Evolutionary conservation across 2,113 vertebrate species (phyloP), one percentile per base, ranked within the genome.

Genomic region (Dipodomys ordii): DNA sequence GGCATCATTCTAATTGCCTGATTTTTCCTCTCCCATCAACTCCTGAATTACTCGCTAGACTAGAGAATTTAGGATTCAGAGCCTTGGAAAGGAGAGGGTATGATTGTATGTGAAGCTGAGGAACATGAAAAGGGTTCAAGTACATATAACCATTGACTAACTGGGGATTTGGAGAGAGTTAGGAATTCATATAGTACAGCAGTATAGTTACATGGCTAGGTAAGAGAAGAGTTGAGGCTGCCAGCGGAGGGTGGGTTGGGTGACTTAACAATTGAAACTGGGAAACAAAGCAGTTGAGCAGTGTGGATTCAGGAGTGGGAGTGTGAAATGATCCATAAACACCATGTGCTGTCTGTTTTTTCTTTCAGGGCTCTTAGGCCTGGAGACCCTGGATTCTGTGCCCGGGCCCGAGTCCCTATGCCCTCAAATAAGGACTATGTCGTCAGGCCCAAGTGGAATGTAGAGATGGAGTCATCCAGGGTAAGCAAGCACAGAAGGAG

Each of bases 361-460:
- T 35, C 71, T 65, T 28, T 7, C 95, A 99, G 99, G 97, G 99
- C 99, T 9, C 98, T 99, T 74, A 97, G 99, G 35, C 99, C 99
- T 0, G 99, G 99, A 44, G 99, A 99, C 95, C 99, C 99, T 0
- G 99, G 99, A 10, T 99, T 99, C 97, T 99, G 99, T 95, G 99
- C 99, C 90, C 97, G 99, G 19, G 99, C 99, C 0, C 98, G 99
- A 81, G 99, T 99, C 15, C 99, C 99, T 0, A 99, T 99, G 99
- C 99, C 99, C 15, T 99, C 99, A 85, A 99, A 99, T 98, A 99
- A 99, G 94, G 99, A 99, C 98, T 99, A 99, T 0, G 99, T 99
- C 1, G 99, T 99, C 19, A 99, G 99, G 82, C 99, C 99, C 81
- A 99, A 99, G 89, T 99, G 99, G 99, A 99, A 99, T 6, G 98